Base-by-base conservation (phyloP, 2,797 vertebrate species). In the Clangula hyemalis region DNA sequence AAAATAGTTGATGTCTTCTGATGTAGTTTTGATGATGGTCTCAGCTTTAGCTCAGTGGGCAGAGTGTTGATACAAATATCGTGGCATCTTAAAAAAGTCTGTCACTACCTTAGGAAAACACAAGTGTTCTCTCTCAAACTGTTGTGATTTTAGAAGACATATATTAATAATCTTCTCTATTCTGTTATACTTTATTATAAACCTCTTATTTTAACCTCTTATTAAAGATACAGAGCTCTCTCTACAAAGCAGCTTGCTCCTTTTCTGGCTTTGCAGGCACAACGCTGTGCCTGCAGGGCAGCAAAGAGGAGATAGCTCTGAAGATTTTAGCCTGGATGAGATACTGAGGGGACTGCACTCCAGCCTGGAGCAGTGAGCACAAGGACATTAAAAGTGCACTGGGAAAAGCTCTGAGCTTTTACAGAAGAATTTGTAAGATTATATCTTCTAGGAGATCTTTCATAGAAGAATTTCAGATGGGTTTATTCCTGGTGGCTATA, bases 331-430 rank as follows among this genome's bases (percentile, higher is more conserved):
- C 38, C 45, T 61, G 69, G 47, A 80, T 77, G 36, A 61, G 17
- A 4, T 72, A 70, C 22, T 47, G 62, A 69, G 22, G 38, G 32
- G 72, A 69, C 30, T 79, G 21, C 66, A 65, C 39, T 71, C 81
- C 91, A 78, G 30, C 34, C 45, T 36, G 38, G 20, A 75, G 45
- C 47, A 89, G 45, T 17, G 45, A 30, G 69, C 41, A 85, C 22
- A 85, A 65, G 20, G 13, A 47, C 16, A 54, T 49, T 27, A 43
- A 83, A 93, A 95, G 89, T 53, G 51, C 41, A 24, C 39, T 69
- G 34, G 56, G 54, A 54, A 83, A 30, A 66, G 45, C 22, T 90
- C 61, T 95, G 87, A 75, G 61, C 88, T 87, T 25, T 87, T 77
- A 72, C 30, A 39, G 71, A 85, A 68, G 34, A 80, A 75, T 90